Evolutionary conservation across 2,113 vertebrate species (phyloP).

Genomic region (Megaceryle torquata): DNA sequence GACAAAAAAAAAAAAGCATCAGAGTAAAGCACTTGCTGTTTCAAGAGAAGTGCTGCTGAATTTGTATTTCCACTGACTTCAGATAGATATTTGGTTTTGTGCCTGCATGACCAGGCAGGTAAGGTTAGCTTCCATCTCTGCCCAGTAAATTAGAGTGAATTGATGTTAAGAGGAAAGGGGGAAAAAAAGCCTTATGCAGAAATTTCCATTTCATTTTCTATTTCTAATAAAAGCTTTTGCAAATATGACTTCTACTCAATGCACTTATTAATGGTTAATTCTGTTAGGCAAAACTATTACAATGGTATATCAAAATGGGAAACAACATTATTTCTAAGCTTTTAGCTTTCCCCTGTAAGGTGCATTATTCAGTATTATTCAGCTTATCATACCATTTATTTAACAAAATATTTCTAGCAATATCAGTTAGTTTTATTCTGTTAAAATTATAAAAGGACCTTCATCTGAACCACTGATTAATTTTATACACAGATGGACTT

Average conservation of each 20-base stretch:
- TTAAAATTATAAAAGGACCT: conserved; percentile 24
- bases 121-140: neutral
- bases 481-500: conserved; percentile 30
- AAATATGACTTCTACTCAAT: neutral
- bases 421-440: neutral
- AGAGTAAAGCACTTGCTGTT: neutral
- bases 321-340: neutral
- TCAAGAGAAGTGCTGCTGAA: neutral
- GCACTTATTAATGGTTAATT: neutral
- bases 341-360: neutral
- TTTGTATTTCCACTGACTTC: neutral
- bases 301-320: neutral
- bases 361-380: neutral
- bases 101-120: neutral
- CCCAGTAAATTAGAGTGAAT: conserved; percentile 1
- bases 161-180: neutral
- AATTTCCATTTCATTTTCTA: neutral
- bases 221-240: conserved; percentile 12
- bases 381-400: neutral
- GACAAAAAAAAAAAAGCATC: neutral
- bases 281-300: neutral
- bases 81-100: neutral
- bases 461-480: neutral
- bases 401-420: conserved; percentile 25
- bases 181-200: neutral